phyloP scores from a whole-genome alignment of 2,113 vertebrate species.

The Monarcha castaneiventris region DNA sequence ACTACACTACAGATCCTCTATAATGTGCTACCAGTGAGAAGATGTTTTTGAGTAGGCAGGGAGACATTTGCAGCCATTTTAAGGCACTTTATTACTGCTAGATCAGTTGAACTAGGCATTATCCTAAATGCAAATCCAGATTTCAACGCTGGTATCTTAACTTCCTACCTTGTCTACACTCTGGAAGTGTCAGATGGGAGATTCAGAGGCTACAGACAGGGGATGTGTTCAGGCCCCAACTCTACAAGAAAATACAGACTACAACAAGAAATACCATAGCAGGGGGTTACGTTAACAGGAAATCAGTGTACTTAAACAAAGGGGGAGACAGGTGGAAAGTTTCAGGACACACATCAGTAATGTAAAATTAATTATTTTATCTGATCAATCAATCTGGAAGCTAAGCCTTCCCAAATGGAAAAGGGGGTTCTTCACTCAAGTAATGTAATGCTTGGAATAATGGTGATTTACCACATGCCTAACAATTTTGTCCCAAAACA shows the following conservation, averaged over 20 bases:
- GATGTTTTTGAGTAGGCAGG: slow-evolving; percentile 54
- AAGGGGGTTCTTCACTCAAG: neutral
- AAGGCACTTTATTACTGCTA: slow-evolving; percentile 24
- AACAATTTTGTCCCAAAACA: neutral
- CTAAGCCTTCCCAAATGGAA: neutral
- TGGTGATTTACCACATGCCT: neutral
- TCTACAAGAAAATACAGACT: neutral
- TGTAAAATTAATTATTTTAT: neutral
- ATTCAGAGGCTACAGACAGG: neutral
- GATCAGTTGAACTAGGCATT: neutral
- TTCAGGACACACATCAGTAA: neutral
- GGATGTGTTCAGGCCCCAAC: neutral
- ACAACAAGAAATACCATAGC: neutral
- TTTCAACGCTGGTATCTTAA: neutral
- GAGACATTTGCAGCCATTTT: slow-evolving; percentile 58
- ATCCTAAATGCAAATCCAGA: neutral
- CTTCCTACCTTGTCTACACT: neutral
- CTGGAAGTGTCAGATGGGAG: neutral
- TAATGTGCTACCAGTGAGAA: slow-evolving; percentile 21
- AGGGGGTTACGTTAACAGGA: neutral
- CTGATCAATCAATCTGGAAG: neutral
- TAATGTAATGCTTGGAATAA: neutral
- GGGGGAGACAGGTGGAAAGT: neutral
- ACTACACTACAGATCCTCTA: slow-evolving; percentile 34
- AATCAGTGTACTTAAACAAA: neutral